Conservation (phyloP, 2,888 invertebrate species). For the Syrphus vitripennis region DNA sequence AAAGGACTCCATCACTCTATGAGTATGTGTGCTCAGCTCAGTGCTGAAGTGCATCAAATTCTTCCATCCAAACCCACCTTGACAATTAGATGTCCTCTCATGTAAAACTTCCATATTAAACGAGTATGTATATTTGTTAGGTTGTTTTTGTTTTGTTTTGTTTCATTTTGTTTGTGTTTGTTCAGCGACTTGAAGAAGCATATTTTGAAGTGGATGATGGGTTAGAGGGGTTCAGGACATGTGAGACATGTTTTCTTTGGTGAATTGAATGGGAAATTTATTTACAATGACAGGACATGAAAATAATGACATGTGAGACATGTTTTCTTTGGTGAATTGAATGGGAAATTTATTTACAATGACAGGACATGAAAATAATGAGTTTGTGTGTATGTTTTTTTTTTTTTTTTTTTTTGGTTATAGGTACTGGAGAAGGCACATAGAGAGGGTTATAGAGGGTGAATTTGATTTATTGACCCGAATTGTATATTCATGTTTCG, state of each 20-base stretch:
- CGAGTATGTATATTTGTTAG: slow-evolving; percentile 2
- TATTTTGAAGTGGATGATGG: not conserved
- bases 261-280: slow-evolving; percentile 39
- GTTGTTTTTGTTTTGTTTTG: not conserved
- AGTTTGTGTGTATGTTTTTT: not conserved
- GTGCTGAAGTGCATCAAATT: slow-evolving; percentile 48
- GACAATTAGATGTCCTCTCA: slow-evolving; percentile 63
- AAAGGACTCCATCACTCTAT: not conserved
- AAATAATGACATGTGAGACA: slow-evolving; percentile 32
- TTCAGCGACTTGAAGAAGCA: slow-evolving; percentile 47
- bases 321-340: slow-evolving; percentile 29
- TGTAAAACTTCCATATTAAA: slow-evolving; percentile 41
- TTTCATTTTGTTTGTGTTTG: slow-evolving; percentile 41
- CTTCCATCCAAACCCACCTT: slow-evolving; percentile 45
- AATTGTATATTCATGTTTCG: slow-evolving; percentile 57
- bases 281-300: slow-evolving; percentile 37
- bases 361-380: slow-evolving; percentile 32
- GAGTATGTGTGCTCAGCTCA: slow-evolving; percentile 15
- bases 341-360: slow-evolving; percentile 47
- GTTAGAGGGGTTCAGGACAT: not conserved
- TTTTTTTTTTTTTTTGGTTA: not conserved
- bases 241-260: slow-evolving; percentile 37
- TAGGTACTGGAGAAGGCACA: not conserved
- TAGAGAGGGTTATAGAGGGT: too few relatives aligned
- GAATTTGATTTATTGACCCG: slow-evolving; percentile 58